Percentiles rank a stretch among this genome's conserved stretches.
Evolutionary conservation across 2,797 vertebrate species (phyloP).

Genomic region (Syncerus caffer): DNA sequence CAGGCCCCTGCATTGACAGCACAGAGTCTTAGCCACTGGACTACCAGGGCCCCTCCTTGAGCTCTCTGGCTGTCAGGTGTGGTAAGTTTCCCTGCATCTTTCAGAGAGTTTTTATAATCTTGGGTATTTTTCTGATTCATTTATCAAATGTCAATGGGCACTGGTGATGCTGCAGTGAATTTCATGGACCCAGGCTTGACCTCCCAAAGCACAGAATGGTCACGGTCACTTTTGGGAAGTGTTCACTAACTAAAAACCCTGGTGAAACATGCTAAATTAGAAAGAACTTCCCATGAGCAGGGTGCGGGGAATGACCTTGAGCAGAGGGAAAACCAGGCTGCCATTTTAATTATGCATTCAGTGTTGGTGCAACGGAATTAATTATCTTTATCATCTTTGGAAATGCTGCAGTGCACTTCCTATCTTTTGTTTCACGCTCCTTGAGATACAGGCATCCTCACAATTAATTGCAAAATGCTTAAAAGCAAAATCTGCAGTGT

Average conservation of each 20-base stretch:
- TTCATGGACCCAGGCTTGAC: background rate
- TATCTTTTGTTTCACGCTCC: background rate
- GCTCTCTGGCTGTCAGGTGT: background rate
- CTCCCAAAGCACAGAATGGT: background rate
- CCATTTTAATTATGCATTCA: background rate
- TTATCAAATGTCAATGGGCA: background rate
- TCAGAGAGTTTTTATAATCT: background rate
- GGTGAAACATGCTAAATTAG: background rate
- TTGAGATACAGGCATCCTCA: background rate
- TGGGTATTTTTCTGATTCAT: background rate
- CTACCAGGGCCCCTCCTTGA: background rate
- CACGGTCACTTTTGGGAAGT: background rate
- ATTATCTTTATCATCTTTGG: constrained; percentile 33
- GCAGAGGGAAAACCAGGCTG: background rate
- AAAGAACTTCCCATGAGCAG: background rate
- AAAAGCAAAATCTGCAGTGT: background rate
- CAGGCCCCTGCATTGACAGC: background rate
- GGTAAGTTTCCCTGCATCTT: background rate
- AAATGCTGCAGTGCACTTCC: background rate
- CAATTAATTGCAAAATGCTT: constrained; percentile 5
- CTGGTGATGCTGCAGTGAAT: background rate
- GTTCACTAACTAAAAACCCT: background rate
- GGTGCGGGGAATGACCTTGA: background rate
- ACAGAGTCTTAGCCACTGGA: background rate
- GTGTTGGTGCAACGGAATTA: background rate